Percentiles rank a stretch among this genome's conserved stretches.
Evolutionary conservation across 2,797 vertebrate genomes (phyloP).

Genomic region (Merluccius polli): DNA sequence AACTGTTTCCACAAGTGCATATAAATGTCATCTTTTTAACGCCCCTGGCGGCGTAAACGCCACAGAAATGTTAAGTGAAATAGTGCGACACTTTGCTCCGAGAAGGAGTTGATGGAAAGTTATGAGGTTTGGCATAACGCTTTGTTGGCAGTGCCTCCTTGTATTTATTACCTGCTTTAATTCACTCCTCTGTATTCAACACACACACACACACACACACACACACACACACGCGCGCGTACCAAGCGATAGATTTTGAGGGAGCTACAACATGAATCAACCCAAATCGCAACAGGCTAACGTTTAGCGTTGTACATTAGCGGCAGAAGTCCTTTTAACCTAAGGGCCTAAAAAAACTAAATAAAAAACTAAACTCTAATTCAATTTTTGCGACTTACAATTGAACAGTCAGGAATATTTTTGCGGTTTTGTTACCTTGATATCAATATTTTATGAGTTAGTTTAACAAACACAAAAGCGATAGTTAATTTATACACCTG

Average conservation of each 20-base stretch:
- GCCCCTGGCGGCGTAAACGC: conserved; percentile 17
- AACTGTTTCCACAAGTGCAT: conserved; percentile 17
- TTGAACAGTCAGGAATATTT: background rate
- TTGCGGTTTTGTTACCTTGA: background rate
- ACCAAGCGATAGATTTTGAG: background rate
- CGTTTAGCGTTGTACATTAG: background rate
- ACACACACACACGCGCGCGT: background rate
- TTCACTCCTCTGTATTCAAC: background rate
- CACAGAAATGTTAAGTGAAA: conserved; percentile 27
- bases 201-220: background rate
- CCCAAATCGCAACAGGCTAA: background rate
- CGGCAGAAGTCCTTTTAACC: background rate
- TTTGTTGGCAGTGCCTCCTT: background rate
- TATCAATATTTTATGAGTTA: background rate
- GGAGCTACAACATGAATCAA: background rate
- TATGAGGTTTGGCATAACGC: conserved; percentile 22
- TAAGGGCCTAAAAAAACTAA: background rate
- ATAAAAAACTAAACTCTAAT: background rate
- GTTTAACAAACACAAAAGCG: background rate
- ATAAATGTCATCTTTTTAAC: background rate
- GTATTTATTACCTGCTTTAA: background rate
- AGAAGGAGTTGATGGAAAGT: conserved; percentile 23
- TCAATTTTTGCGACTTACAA: background rate
- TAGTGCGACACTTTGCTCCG: background rate
- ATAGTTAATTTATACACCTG: background rate